Conservation (phyloP, 1,140 invertebrate species). For the Procambarus virginalis region DNA sequence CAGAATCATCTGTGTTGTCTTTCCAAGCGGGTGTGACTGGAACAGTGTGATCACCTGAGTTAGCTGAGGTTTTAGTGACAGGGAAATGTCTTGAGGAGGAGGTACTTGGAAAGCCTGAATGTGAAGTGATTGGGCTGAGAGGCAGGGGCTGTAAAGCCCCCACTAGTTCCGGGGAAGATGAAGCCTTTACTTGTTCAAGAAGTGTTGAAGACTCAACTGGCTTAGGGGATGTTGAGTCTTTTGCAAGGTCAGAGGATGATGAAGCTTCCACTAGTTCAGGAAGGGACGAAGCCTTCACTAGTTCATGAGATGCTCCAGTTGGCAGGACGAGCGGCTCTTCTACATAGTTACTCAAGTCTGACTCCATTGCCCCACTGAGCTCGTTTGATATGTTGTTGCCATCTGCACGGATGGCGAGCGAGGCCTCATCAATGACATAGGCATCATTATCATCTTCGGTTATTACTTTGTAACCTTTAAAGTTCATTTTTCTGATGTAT, state of each 20-base stretch:
- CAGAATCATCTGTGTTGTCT: not conserved
- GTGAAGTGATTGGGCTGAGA: not conserved
- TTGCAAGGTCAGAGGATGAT: not conserved
- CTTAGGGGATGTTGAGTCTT: not conserved
- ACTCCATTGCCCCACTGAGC: not conserved
- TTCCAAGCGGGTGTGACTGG: not conserved
- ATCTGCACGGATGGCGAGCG: not conserved
- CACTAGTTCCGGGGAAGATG: not conserved
- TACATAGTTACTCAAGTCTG: constrained; percentile 24
- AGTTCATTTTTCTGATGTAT: constrained; percentile 42
- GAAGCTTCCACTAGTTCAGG: constrained; percentile 17
- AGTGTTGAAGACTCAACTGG: not conserved
- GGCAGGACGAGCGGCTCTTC: not conserved
- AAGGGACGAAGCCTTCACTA: not conserved
- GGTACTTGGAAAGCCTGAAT: not conserved
- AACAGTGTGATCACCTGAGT: not conserved
- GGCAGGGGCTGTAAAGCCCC: not conserved
- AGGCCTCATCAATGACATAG: not conserved
- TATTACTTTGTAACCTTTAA: constrained; percentile 25
- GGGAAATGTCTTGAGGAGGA: too few relatives aligned
- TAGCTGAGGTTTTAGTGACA: not conserved
- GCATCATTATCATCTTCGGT: not conserved
- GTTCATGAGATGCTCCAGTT: constrained; percentile 7
- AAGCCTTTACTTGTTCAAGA: constrained; percentile 18
- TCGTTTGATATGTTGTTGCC: constrained; percentile 44